Evolutionary conservation across 2,113 vertebrate genomes (phyloP), one percentile per base, ranked within the genome.

Genomic region (Thalassarche chlororhynchos): DNA sequence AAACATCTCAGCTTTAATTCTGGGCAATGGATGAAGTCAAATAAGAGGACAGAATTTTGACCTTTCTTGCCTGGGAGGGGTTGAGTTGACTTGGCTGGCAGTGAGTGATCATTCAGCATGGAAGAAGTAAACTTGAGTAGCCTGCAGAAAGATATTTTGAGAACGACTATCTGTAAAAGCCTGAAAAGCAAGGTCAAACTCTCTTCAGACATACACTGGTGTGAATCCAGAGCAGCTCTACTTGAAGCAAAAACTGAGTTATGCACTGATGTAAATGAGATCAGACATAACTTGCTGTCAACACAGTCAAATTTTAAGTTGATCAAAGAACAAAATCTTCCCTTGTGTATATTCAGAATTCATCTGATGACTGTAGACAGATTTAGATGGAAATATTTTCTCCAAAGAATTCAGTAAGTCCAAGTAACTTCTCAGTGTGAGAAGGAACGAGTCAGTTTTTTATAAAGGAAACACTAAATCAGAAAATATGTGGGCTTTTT

Each of bases 271-370:
- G 66, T 93, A 96, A 94, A 96, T 91, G 49, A 85, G 65, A 94
- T 89, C 77, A 96, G 87, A 89, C 74, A 87, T 72, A 97, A 92
- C 61, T 84, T 84, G 34, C 89, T 96, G 95, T 97, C 96, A 96
- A 95, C 94, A 76, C 69, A 79, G 74, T 74, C 94, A 85, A 92
- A 96, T 96, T 91, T 95, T 74, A 89, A 89, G 66, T 61, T 87
- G 91, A 89, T 96, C 93, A 96, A 92, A 87, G 94, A 97, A 93
- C 52, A 95, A 96, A 95, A 76, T 79, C 46, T 80, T 91, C 87
- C 54, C 78, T 70, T 92, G 78, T 94, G 54, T 85, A 57, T 76
- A 87, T 69, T 87, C 74, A 91, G 66, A 93, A 91, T 79, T 91
- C 65, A 89, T 93, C 49, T 95, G 84, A 92, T 82, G 46, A 51